Base-by-base conservation (phyloP, 1,140 invertebrate genomes). In the Nasonia vitripennis region DNA sequence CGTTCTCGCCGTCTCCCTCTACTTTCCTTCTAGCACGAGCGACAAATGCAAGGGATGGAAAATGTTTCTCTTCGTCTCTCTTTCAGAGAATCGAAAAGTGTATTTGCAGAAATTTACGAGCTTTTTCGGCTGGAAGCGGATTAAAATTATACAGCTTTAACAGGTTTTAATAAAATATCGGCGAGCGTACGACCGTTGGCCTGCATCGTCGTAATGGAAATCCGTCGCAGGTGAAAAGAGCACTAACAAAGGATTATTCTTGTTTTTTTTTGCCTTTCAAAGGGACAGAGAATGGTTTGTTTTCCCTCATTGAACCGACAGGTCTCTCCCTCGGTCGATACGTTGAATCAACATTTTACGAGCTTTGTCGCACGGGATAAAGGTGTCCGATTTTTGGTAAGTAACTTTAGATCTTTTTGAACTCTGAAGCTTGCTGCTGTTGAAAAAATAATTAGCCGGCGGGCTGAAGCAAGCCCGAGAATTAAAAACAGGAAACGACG, bases 201-300 rank as follows among this genome's bases (percentile, higher is more conserved):
- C 4, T 17, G 51, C 2, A n/a, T 62, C 17, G 20, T 55, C 5
- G 17, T 17, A 62, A 62, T 62, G 55, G 17, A 62, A 62, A 62
- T 20, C 0, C 55, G 17, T 20, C 55, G 20, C 55, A 62, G 17
- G 14, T 74, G 34, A 45, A 74, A 74, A 45, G 37, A 20, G 37
- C 34, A 41, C 37, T 74, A n/a, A 74, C 73, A 74, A 74, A 74
- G 20, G 73, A 74, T 74, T 74, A 37, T 74, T 41, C 17, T n/a
- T 70, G 41, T 12, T 73, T 80, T 27, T 67, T 48, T 78, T 83
- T 86, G 83, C 31, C 41, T 62, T 71, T 91, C 91, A 84, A 79
- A 96, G 95, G 27, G 97, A 98, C 90, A 94, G 94, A 70, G 95
- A 96, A 78, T 96, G 95, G 94, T 98, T 98, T 93, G 91, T 95